These are phyloP conservation scores for Semaprochilodus insignis DNA, from an alignment of 2,797 vertebrate species.

Conservation along the genomic window DNA sequence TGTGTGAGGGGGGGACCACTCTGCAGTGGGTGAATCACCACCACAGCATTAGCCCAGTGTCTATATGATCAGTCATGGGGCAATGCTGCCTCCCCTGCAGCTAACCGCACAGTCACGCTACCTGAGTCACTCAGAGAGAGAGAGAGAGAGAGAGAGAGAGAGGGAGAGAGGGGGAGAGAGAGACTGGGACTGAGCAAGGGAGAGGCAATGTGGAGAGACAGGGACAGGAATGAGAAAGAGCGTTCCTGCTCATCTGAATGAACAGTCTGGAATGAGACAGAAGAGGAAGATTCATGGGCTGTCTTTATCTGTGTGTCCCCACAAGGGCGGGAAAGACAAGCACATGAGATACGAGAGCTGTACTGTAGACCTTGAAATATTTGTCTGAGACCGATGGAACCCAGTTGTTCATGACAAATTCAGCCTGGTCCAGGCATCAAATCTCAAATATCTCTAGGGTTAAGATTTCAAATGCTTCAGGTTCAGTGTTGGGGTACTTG, in stretches of 20 bases:
- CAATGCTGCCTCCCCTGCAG: slow-evolving; percentile 10
- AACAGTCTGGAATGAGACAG: not conserved
- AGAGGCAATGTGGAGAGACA: slow-evolving; percentile 19
- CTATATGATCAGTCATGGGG: slow-evolving; percentile 48
- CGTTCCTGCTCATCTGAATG: slow-evolving; percentile 28
- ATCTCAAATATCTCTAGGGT: not conserved
- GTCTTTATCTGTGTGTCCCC: not conserved
- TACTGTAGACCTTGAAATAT: not conserved
- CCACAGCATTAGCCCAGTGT: slow-evolving; percentile 39
- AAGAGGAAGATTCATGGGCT: slow-evolving; percentile 1
- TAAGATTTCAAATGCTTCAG: not conserved
- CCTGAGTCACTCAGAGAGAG: slow-evolving; percentile 24
- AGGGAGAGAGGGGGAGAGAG: not conserved
- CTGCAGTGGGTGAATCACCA: slow-evolving; percentile 50
- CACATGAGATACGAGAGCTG: not conserved
- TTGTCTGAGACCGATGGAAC: not conserved
- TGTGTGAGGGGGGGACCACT: slow-evolving; percentile 32
- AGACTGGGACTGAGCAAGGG: not conserved
- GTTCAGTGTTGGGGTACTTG: not conserved
- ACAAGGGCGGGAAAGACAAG: slow-evolving; percentile 1
- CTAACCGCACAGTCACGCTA: slow-evolving; percentile 28
- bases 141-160: not conserved
- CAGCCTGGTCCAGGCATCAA: not conserved
- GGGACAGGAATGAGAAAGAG: slow-evolving; percentile 22
- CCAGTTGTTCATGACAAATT: not conserved